Conservation (phyloP, 1,140 invertebrate species). For the Trigoniulus corallinus region DNA sequence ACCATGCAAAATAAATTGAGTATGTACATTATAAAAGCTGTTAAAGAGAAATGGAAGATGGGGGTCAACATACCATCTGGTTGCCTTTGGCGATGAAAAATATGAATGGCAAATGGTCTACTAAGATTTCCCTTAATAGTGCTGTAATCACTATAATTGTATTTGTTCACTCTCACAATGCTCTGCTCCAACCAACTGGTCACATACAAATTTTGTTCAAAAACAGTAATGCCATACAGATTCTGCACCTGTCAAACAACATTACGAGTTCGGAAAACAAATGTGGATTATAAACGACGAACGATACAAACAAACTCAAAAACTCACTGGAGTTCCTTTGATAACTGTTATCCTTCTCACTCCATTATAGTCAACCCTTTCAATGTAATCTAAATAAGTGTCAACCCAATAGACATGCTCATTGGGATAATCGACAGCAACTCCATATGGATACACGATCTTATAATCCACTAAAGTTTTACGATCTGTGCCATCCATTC, state of each 20-base stretch:
- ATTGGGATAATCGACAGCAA: conserved; percentile 51
- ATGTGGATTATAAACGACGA: conserved; percentile 7
- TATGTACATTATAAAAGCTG: no score
- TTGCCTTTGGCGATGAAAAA: conserved; percentile 54
- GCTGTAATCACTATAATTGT: conserved; percentile 27
- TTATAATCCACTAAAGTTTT: conserved; percentile 34
- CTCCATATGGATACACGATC: conserved; percentile 53
- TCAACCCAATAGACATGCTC: conserved; percentile 62
- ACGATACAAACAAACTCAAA: conserved; percentile 9
- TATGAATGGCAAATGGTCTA: conserved; percentile 41
- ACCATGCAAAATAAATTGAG: no score
- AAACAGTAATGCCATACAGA: conserved; percentile 45
- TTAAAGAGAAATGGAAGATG: no score
- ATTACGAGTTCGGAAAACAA: not conserved
- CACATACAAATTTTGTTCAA: conserved; percentile 14
- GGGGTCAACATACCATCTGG: conserved; percentile 39
- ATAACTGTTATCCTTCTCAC: conserved; percentile 42
- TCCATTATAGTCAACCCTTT: conserved; percentile 50
- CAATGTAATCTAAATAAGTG: conserved; percentile 53
- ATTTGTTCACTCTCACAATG: conserved; percentile 40
- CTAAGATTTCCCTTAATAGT: conserved; percentile 29
- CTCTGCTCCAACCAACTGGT: conserved; percentile 39
- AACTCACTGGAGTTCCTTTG: conserved; percentile 34
- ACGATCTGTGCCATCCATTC: conserved; percentile 39
- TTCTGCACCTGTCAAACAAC: conserved; percentile 37